Base-by-base conservation (phyloP, 2,113 vertebrate genomes). In the Vidua macroura region DNA sequence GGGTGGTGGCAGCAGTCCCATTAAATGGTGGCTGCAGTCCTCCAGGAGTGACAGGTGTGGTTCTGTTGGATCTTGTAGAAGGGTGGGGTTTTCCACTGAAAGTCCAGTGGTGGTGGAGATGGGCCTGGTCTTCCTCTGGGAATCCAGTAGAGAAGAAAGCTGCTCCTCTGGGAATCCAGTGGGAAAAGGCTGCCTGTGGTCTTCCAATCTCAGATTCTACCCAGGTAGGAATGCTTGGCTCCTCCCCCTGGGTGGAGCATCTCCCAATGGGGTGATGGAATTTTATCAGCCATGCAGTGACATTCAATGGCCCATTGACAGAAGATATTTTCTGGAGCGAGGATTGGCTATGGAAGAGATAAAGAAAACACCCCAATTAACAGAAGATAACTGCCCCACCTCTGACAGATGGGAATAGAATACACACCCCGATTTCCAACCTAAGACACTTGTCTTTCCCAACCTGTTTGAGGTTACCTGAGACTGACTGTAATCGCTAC, bases 1-100 rank as follows among this genome's bases (percentile, higher is more conserved):
- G 22, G 56, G 14, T 24, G 21, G 0, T n/a, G 56, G 33, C 1
- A 35, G 6, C 56, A 24, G n/a, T 23, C 9, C 14, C 3, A 2
- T 15, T 23, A 21, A 48, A 13, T 22, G 14, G n/a, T 35, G 22
- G n/a, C 56, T 58, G n/a, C 56, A 58, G 7, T 3, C 14, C 56
- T 58, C 56, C 33, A 35, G 56, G 9, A 35, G 22, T 24, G 56
- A 0, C 33, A 35, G 56, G 0, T 58, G 56, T 24, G 22, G 22
- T 7, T 58, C 6, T 58, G 21, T 3, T 10, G 22, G 22, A 24
- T 35, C 56, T n/a, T 58, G 33, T 4, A 35, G 33, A 58, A 58
- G 33, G n/a, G n/a, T 58, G 56, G 1, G 15, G 14, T 11, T 24
- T 58, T 58, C 33, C 22, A 24, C n/a, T 58, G n/a, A 58, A 24